A percentile compares a stretch with the other conserved stretches of the same genome.
Evolutionary conservation across 2,888 invertebrate species (phyloP).

Genomic region (Drosophila melanocephala): DNA sequence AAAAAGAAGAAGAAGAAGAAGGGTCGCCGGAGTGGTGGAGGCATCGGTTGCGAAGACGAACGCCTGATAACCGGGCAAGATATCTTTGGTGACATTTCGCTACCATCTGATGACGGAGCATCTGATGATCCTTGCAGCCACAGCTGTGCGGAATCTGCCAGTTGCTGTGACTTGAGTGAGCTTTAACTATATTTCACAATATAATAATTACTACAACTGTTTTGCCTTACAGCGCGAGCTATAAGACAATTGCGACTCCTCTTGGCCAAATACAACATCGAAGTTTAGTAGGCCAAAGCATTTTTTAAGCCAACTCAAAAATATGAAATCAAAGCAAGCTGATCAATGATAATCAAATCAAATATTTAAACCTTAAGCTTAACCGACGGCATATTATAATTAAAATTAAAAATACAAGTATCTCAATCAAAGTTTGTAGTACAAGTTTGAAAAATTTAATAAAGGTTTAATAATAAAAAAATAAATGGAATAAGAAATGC

Average conservation of each 20-base stretch:
- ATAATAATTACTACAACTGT: background rate
- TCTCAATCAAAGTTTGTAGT: conserved; percentile 67
- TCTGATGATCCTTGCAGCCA: conserved; percentile 22
- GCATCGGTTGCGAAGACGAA: background rate
- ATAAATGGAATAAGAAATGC: background rate
- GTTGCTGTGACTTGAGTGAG: conserved; percentile 61
- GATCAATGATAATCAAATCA: conserved; percentile 4
- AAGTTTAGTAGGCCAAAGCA: conserved; percentile 51
- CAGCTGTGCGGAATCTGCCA: conserved; percentile 51
- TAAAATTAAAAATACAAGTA: conserved; percentile 42
- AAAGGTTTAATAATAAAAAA: conserved; percentile 45
- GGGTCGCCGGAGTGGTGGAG: conserved; percentile 60
- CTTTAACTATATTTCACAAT: background rate
- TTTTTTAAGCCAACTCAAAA: background rate
- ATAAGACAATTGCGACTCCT: conserved; percentile 82
- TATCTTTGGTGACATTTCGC: background rate
- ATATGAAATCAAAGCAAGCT: background rate
- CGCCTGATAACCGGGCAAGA: background rate
- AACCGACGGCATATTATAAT: background rate
- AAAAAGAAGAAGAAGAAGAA: conserved; percentile 33
- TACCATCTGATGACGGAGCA: background rate
- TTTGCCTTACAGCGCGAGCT: conserved; percentile 78
- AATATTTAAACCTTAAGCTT: background rate
- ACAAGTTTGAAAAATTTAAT: conserved; percentile 56
- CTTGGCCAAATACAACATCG: conserved; percentile 81